Evolutionary conservation across 1,140 invertebrate genomes (phyloP).

Genomic region (Bilobella aurantiaca): DNA sequence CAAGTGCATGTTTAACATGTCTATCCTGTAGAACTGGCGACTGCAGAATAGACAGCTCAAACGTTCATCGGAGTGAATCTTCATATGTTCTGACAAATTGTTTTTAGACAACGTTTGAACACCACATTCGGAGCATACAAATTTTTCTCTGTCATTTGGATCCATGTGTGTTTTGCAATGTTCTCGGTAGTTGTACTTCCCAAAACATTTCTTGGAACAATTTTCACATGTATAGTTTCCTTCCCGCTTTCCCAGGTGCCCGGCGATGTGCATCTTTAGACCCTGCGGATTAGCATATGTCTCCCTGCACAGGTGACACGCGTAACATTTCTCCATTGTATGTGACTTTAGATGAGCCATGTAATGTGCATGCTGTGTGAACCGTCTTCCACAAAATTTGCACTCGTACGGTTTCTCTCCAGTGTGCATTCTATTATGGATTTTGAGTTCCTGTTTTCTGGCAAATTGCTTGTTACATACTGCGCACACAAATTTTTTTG

Average conservation of each 20-base stretch:
- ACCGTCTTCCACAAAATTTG: not conserved
- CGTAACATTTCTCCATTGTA: not conserved
- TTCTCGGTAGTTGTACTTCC: no score
- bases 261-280: not conserved
- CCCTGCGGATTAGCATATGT: not conserved
- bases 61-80: no score
- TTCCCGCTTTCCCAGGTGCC: not conserved
- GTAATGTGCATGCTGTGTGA: not conserved
- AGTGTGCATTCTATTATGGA: not conserved
- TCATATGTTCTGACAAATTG: no score
- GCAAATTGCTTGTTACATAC: not conserved
- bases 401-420: constrained; percentile 4
- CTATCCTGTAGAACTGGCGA: no score
- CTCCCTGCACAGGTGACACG: not conserved
- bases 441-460: not conserved
- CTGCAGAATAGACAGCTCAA: no score
- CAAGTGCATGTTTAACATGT: no score
- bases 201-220: no score
- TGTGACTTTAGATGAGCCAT: not conserved
- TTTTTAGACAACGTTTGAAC: no score
- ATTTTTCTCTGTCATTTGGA: no score
- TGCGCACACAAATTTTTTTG: not conserved
- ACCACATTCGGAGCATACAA: no score
- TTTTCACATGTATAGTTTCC: no score
- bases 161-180: no score